Base-by-base conservation (phyloP, 2,888 invertebrate species). In the Peribatodes rhomboidaria region DNA sequence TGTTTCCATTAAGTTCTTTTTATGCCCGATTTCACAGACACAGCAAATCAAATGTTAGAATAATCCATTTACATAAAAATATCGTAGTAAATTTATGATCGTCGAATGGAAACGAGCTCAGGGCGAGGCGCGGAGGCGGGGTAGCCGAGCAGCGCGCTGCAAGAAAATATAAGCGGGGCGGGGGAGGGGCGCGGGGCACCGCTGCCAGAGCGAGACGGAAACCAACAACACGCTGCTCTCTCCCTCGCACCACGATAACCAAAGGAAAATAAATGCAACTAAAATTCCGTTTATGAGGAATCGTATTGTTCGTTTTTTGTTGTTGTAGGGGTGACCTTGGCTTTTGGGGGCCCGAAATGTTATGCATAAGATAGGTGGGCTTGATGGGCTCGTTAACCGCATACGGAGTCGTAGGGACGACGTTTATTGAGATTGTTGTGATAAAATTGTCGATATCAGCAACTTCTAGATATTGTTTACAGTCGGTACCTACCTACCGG, bases 61-160 rank as follows among this genome's bases (percentile, higher is more conserved):
- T 27, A 22, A 18, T 46, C 8, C 20, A 22, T 20, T 13, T 10
- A 2, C 20, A n/a, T 46, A 14, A 33, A 16, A 18, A 50, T 18
- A 35, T 37, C 50, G 35, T 37, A 35, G 31, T 60, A 57, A 27
- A 14, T 61, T 65, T 46, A 72, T 57, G 64, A 44, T 31, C 33
- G 16, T 61, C 69, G 77, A 90, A 79, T 91, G 92, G 90, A 89
- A 85, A 90, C 89, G 65, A 50, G 68, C 79, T 67, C 69, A 71
- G 82, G 87, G 87, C 83, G 86, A 87, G 86, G 86, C 85, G 75
- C 75, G 85, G 87, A 83, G 91, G 89, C 88, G 90, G 90, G 87
- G 90, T 86, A 83, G 85, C 88, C 86, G 87, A 77, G 80, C 81
- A 79, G 79, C 77, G 73, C 81, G 79, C 69, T 77, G 83, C 84